Base-by-base conservation (phyloP, 2,113 vertebrate genomes). In the Morone chrysops region DNA sequence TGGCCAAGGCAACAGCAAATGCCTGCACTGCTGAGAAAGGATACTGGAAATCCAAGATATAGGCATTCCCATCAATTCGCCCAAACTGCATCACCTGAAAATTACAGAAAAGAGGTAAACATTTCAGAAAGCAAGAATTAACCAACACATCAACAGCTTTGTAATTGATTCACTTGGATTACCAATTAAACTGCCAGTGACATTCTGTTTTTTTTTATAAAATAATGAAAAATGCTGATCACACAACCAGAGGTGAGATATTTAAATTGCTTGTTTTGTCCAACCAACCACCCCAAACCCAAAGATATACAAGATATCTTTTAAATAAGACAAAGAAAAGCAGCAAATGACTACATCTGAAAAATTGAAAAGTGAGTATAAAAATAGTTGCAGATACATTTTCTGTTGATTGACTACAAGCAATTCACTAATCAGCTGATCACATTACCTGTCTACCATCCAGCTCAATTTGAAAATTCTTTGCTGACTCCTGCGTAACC, bases 41-140 rank as follows among this genome's bases (percentile, higher is more conserved):
- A 95, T 98, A 99, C 78, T 99, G 98, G 95, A 99, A 99, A 96
- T 99, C 98, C 95, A 99, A 93, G 87, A 99, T 99, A 88, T 99
- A 99, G 5, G 97, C 98, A 67, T 98, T 99, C 77, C 98, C 98
- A 36, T 99, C 98, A 54, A 99, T 99, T 88, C 98, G 95, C 67
- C 98, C 98, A 88, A 99, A 99, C 94, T 99, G 98, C 98, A 99
- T 99, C 91, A 99, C 98, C 98, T 99, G 80, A 53, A 89, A 65
- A 16, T 75, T 20, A 78, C 31, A 80, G 56, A 22, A 71, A 6
- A 59, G 13, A 38, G 38, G 6, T 65, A 25, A 12, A 57, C 4
- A 54, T 47, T 45, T 83, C 5, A 75, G 18, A 61, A 53, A 54
- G 31, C 31, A 79, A 31, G 36, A 6, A 43, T 41, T n/a, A 22